Evolutionary conservation across 2,888 invertebrate genomes (phyloP).

Genomic region (Lasioglossum calceatum): DNA sequence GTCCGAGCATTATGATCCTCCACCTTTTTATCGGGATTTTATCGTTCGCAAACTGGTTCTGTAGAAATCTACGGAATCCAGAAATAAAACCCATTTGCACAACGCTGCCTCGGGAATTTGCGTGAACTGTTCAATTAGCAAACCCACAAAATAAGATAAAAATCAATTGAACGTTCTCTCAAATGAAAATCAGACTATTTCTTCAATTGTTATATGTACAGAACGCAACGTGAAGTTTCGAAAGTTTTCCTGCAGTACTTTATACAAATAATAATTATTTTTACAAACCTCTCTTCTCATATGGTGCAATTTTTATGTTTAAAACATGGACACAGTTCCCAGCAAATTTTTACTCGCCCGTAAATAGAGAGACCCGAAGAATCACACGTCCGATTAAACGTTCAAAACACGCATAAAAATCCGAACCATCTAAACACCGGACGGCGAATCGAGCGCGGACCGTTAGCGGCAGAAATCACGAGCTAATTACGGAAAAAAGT

Average conservation of each 20-base stretch:
- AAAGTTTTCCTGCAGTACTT: neutral
- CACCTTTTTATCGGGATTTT: slow-evolving; percentile 10
- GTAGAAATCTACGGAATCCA: neutral
- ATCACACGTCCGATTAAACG: neutral
- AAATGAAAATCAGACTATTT: neutral
- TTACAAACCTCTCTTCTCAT: too few relatives aligned
- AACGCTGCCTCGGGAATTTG: neutral
- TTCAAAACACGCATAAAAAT: neutral
- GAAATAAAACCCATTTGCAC: neutral
- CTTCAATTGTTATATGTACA: neutral
- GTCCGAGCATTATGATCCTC: slow-evolving; percentile 3
- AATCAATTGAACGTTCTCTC: neutral
- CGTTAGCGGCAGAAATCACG: neutral
- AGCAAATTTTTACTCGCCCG: too few relatives aligned
- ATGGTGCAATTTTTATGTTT: too few relatives aligned
- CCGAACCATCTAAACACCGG: neutral
- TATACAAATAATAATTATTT: neutral
- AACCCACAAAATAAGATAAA: neutral
- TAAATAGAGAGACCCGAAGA: neutral
- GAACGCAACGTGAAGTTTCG: neutral
- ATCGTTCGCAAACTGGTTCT: neutral
- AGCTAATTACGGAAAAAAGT: neutral
- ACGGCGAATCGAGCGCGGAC: neutral
- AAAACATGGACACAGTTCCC: too few relatives aligned
- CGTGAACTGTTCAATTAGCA: neutral